A percentile compares a stretch with the other conserved stretches of the same genome.
Conservation (phyloP, 2,888 invertebrate species). For the Dolichopus griseipennis region DNA sequence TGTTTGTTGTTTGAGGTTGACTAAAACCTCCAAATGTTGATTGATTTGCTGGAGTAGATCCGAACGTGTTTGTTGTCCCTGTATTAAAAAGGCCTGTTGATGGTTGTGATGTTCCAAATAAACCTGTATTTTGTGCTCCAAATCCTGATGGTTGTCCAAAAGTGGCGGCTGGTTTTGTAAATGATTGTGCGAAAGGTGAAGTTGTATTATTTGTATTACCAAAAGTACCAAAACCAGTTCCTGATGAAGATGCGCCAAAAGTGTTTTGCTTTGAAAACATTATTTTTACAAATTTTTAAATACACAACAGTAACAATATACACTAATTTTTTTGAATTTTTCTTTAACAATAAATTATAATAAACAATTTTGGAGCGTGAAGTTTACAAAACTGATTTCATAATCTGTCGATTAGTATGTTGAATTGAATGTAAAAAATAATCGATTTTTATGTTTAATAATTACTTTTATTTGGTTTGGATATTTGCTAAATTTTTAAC, state of each 20-base stretch:
- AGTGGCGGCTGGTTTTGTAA: slow-evolving; percentile 50
- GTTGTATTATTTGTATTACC: slow-evolving; percentile 33
- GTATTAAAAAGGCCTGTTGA: slow-evolving; percentile 32
- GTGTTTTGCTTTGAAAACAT: slow-evolving; percentile 31
- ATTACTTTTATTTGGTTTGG: too few relatives aligned
- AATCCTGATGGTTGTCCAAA: slow-evolving; percentile 64
- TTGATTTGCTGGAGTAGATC: slow-evolving; percentile 47
- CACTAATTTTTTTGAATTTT: neutral
- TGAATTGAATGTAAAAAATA: too few relatives aligned
- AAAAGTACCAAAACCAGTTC: slow-evolving; percentile 36
- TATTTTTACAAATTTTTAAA: neutral
- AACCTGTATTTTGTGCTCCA: slow-evolving; percentile 48
- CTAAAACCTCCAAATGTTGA: slow-evolving; percentile 41
- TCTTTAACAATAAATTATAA: neutral
- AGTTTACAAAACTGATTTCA: neutral
- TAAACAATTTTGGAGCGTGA: neutral
- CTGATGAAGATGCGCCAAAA: slow-evolving; percentile 41
- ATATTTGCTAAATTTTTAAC: too few relatives aligned
- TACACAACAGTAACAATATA: neutral
- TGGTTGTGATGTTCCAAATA: slow-evolving; percentile 51
- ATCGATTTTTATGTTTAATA: too few relatives aligned
- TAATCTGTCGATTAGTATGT: too few relatives aligned
- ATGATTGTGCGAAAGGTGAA: slow-evolving; percentile 46
- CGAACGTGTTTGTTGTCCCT: slow-evolving; percentile 56
- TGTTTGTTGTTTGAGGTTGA: slow-evolving; percentile 46